Percentiles rank a stretch among this genome's conserved stretches.
phyloP scores from a whole-genome alignment of 2,797 vertebrate species.

The Sebastes steindachneri region DNA sequence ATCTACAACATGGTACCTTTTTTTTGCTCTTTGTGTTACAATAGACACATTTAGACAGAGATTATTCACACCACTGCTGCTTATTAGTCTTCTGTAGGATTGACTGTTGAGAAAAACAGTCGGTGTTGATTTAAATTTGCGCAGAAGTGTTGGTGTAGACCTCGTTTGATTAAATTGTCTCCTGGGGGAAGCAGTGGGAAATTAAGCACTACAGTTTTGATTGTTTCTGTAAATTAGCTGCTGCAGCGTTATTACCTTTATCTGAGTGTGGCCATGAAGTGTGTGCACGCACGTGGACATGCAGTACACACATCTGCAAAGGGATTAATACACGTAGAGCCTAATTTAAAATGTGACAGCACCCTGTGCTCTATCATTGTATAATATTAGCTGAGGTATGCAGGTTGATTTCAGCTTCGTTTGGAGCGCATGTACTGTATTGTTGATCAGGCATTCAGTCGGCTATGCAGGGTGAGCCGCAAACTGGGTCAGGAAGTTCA shows the following conservation, averaged over 20 bases:
- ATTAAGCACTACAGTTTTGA: slow-evolving; percentile 26
- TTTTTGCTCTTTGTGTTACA: neutral
- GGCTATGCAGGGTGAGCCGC: neutral
- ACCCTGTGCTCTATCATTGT: neutral
- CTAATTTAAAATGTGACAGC: neutral
- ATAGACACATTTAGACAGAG: neutral
- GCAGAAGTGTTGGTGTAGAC: neutral
- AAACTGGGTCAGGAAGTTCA: slow-evolving; percentile 59
- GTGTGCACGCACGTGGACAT: neutral
- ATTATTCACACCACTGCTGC: neutral
- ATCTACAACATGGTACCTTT: neutral
- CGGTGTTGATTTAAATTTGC: neutral
- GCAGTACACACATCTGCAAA: neutral
- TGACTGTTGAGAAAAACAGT: neutral
- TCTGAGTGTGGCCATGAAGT: neutral
- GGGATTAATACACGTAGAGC: neutral
- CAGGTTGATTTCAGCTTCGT: neutral
- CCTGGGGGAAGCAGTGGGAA: neutral
- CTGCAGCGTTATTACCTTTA: slow-evolving; percentile 3
- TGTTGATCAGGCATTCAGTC: slow-evolving; percentile 5
- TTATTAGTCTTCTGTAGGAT: neutral
- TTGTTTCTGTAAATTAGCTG: slow-evolving; percentile 41
- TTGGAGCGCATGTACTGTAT: neutral
- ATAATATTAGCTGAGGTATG: neutral
- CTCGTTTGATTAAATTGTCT: slow-evolving; percentile 38